phyloP scores from a whole-genome alignment of 2,888 invertebrate species.

The Coronaproctus castanopsis region DNA sequence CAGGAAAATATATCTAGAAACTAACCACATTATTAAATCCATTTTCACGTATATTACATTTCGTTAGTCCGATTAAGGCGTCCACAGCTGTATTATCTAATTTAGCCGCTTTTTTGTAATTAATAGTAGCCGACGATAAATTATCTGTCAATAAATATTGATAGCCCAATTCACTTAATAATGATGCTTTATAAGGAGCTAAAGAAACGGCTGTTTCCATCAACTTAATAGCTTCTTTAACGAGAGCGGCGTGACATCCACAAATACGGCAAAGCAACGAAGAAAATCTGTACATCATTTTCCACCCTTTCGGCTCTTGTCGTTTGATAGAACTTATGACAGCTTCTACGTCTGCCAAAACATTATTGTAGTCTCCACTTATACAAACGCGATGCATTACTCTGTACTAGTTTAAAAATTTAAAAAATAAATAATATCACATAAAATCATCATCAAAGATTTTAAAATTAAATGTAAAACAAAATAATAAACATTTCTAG shows the following conservation, averaged over 20 bases:
- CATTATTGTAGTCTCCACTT: slow-evolving; percentile 55
- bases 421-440: not conserved
- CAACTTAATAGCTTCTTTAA: slow-evolving; percentile 52
- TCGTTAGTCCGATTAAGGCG: slow-evolving; percentile 59
- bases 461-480: no score
- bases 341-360: slow-evolving; percentile 43
- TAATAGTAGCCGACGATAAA: slow-evolving; percentile 53
- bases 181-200: slow-evolving; percentile 7
- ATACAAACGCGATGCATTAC: slow-evolving; percentile 51
- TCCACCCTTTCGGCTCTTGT: slow-evolving; percentile 50
- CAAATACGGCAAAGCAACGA: slow-evolving; percentile 26
- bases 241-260: slow-evolving; percentile 28
- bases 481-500: no score
- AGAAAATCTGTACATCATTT: slow-evolving; percentile 7
- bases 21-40: slow-evolving; percentile 3
- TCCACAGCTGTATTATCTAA: slow-evolving; percentile 61
- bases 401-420: slow-evolving; percentile 28
- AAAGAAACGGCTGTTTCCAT: slow-evolving; percentile 47
- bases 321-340: slow-evolving; percentile 44
- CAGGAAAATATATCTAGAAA: no score
- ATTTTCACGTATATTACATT: slow-evolving; percentile 31
- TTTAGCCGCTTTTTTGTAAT: slow-evolving; percentile 61
- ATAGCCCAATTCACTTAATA: slow-evolving; percentile 53
- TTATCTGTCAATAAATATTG: slow-evolving; percentile 53
- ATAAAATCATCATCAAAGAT: no score